These are phyloP conservation scores for Euspilapteryx auroguttella DNA, from an alignment of 2,888 invertebrate genomes.

Conservation along the genomic window DNA sequence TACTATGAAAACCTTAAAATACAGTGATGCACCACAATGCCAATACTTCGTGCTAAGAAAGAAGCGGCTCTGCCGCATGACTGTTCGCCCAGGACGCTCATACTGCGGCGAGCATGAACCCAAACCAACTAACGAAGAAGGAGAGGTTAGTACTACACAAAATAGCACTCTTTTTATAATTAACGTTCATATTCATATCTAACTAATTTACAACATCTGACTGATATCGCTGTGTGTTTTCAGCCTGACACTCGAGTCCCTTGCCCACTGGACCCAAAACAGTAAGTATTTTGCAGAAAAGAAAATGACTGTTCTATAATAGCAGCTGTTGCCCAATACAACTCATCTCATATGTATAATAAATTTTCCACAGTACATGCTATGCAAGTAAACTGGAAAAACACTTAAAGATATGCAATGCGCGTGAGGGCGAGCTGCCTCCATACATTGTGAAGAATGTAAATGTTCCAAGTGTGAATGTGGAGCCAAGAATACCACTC, in stretches of 20 bases:
- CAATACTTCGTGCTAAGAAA: conserved; percentile 70
- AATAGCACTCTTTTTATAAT: not conserved
- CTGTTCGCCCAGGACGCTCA: conserved; percentile 65
- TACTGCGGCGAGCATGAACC: conserved; percentile 76
- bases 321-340: no score
- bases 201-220: not conserved
- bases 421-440: conserved; percentile 48
- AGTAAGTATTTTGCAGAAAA: conserved; percentile 45
- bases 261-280: conserved; percentile 75
- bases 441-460: conserved; percentile 61
- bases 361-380: conserved; percentile 70
- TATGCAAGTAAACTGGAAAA: conserved; percentile 68
- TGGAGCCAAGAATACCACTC: conserved; percentile 21
- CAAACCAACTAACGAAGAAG: conserved; percentile 18
- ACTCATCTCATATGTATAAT: no score
- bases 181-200: not conserved
- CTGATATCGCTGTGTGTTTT: conserved; percentile 10
- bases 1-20: not conserved
- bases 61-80: conserved; percentile 76
- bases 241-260: conserved; percentile 57
- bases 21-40: conserved; percentile 54
- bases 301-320: not conserved
- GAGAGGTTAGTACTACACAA: conserved; percentile 15
- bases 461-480: conserved; percentile 19
- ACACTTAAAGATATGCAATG: conserved; percentile 75